These are phyloP conservation scores for Pelecanus crispus DNA, from an alignment of 2,113 vertebrate genomes.

Conservation along the genomic window DNA sequence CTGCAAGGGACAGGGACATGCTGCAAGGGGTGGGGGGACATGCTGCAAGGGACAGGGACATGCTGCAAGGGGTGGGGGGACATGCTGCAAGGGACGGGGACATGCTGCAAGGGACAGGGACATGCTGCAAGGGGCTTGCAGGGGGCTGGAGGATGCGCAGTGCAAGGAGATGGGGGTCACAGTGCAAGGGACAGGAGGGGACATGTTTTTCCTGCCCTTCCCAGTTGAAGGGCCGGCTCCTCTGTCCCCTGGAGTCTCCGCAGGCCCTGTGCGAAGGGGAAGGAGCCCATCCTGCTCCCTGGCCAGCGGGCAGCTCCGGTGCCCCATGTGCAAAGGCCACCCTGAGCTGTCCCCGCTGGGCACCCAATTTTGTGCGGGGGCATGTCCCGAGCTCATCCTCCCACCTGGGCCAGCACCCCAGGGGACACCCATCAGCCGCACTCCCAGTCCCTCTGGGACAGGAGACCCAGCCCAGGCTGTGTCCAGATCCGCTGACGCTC, in stretches of 20 bases:
- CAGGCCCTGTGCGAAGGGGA: fast-evolving
- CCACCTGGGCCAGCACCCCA: neutral
- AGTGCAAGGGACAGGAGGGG: neutral
- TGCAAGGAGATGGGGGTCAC: neutral
- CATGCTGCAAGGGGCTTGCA: neutral
- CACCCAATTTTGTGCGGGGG: fast-evolving
- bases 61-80: neutral
- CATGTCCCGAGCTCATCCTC: neutral
- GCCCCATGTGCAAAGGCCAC: neutral
- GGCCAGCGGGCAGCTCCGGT: neutral
- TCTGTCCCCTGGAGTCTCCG: neutral
- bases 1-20: neutral
- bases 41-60: no score
- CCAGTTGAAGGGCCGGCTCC: neutral
- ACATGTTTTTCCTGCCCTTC: neutral
- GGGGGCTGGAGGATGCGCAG: neutral
- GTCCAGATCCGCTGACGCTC: fast-evolving
- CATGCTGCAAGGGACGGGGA: neutral
- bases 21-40: neutral
- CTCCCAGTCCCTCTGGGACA: neutral
- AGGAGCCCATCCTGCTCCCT: neutral
- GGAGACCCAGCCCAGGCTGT: neutral
- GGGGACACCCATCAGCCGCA: neutral
- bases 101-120: no score
- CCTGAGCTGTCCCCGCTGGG: fast-evolving